Percentiles rank a stretch among this genome's conserved stretches.
phyloP scores from a whole-genome alignment of 2,888 invertebrate species.

The Thalpophila matura region DNA sequence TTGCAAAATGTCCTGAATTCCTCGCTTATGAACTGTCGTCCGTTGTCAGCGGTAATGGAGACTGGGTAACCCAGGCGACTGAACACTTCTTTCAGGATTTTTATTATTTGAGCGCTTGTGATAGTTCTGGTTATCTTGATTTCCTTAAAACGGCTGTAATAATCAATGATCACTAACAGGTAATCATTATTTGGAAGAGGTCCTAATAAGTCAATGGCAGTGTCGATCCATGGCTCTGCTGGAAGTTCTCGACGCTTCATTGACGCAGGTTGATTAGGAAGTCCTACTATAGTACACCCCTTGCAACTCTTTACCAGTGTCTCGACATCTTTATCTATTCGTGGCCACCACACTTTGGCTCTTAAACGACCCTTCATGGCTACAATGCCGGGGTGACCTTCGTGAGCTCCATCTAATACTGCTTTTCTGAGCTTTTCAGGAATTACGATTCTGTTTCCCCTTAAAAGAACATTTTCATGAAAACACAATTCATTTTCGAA shows the following conservation, averaged over 20 bases:
- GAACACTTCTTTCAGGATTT: slow-evolving; percentile 52
- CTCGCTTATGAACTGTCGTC: slow-evolving; percentile 53
- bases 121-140: slow-evolving; percentile 40
- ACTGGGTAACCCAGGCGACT: slow-evolving; percentile 50
- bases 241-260: slow-evolving; percentile 14
- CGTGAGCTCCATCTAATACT: slow-evolving; percentile 57
- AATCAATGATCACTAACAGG: slow-evolving; percentile 52
- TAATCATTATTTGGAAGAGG: slow-evolving; percentile 52
- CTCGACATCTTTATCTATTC: slow-evolving; percentile 64
- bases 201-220: slow-evolving; percentile 55
- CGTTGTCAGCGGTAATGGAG: slow-evolving; percentile 58
- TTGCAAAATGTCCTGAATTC: slow-evolving; percentile 49
- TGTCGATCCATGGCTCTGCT: slow-evolving; percentile 43
- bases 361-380: slow-evolving; percentile 70
- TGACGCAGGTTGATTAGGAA: background rate
- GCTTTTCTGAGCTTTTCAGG: slow-evolving; percentile 29
- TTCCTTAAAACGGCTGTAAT: slow-evolving; percentile 56
- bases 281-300: background rate
- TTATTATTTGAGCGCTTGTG: slow-evolving; percentile 37
- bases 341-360: slow-evolving; percentile 75
- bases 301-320: background rate
- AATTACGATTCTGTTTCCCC: slow-evolving; percentile 57
- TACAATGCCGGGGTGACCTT: slow-evolving; percentile 72
- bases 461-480: slow-evolving; percentile 51
- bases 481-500: slow-evolving; percentile 68